Evolutionary conservation across 2,113 vertebrate species (phyloP).

Genomic region (Serinus canaria): DNA sequence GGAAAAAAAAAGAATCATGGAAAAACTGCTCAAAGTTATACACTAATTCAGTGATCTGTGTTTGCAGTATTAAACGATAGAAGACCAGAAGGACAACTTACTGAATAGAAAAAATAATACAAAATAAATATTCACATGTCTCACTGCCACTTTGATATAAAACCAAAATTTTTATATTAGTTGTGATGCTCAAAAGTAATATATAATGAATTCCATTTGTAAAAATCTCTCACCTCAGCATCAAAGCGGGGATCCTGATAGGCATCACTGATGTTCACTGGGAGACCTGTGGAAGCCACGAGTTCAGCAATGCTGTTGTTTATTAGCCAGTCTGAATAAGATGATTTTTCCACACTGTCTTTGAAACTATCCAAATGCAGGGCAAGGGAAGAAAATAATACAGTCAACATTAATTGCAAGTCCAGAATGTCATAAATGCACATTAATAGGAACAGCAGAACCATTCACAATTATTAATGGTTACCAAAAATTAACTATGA

Average conservation of each 20-base stretch:
- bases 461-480: background rate
- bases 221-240: conserved; percentile 82
- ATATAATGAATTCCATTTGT: background rate
- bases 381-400: conserved; percentile 20
- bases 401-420: background rate
- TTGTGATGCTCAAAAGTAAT: background rate
- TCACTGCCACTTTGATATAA: background rate
- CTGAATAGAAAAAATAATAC: background rate
- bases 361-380: conserved; percentile 82
- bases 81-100: background rate
- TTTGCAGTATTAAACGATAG: background rate
- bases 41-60: background rate
- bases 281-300: conserved; percentile 95
- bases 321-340: conserved; percentile 96
- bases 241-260: conserved; percentile 98
- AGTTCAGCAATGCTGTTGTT: conserved; percentile 98
- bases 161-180: background rate
- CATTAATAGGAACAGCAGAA: background rate
- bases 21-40: background rate
- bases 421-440: background rate
- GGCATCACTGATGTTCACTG: conserved; percentile 96
- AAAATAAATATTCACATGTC: background rate
- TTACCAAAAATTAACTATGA: background rate
- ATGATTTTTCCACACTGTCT: conserved; percentile 92
- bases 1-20: background rate